Evolutionary conservation across 2,113 vertebrate genomes (phyloP).

Genomic region (Thalassarche chlororhynchos): DNA sequence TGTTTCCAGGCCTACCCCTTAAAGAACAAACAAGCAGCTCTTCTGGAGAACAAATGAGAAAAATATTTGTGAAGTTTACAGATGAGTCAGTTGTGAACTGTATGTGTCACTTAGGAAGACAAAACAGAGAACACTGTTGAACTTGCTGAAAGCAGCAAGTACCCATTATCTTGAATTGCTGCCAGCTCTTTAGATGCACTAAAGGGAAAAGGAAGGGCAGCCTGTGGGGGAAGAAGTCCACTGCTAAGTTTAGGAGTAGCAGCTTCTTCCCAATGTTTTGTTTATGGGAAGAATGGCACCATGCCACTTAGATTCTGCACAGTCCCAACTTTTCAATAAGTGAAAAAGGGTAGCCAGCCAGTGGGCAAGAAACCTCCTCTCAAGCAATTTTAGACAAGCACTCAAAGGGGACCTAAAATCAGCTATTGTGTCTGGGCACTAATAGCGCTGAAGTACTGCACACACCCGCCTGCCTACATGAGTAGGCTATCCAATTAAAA

Average conservation of each 20-base stretch:
- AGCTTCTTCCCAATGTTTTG: background rate
- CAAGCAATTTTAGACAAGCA: background rate
- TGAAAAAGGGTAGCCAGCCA: background rate
- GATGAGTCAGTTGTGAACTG: background rate
- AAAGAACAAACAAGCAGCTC: background rate
- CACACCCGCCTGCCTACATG: background rate
- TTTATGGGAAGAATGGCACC: background rate
- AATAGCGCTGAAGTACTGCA: background rate
- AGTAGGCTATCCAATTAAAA: background rate
- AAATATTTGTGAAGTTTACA: background rate
- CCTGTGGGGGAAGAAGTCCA: rapidly evolving
- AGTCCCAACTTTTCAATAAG: background rate
- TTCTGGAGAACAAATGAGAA: background rate
- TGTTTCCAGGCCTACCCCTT: background rate
- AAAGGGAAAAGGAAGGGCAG: background rate
- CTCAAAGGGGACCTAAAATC: background rate
- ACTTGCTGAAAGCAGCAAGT: background rate
- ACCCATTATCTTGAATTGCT: background rate
- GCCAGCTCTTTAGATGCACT: background rate
- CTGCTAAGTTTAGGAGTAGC: background rate
- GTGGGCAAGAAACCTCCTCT: background rate
- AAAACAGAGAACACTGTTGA: background rate
- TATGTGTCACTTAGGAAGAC: background rate
- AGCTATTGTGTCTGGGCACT: background rate
- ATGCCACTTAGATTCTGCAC: background rate